Evolutionary conservation across 2,797 vertebrate species (phyloP).

Genomic region (Huso huso): DNA sequence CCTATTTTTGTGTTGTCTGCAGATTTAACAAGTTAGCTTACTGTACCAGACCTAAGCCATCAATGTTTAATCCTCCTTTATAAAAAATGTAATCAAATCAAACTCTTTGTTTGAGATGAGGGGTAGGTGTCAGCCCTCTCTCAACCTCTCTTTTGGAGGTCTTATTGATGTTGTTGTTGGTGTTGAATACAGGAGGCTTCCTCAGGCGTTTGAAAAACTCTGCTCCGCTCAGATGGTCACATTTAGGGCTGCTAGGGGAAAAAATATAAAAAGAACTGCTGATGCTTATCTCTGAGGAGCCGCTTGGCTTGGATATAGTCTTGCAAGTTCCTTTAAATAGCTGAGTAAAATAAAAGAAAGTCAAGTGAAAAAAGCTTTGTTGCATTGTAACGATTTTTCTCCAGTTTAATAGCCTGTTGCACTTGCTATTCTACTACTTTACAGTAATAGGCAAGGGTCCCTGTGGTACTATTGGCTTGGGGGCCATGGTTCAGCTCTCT

Average conservation of each 20-base stretch:
- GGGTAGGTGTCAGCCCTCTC: too few species aligned
- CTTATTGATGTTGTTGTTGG: too few species aligned
- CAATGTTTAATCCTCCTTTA: too few species aligned
- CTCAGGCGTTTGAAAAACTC: neutral
- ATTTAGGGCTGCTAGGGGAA: neutral
- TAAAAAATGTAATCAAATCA: too few species aligned
- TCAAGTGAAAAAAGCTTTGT: conserved; percentile 2
- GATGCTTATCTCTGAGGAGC: neutral
- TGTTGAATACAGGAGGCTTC: neutral
- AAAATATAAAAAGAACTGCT: neutral
- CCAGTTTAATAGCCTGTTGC: neutral
- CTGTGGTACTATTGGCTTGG: neutral
- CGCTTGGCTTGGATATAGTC: neutral
- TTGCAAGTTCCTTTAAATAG: neutral
- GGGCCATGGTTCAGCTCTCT: neutral
- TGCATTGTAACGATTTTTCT: neutral
- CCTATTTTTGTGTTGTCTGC: too few species aligned
- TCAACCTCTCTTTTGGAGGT: too few species aligned
- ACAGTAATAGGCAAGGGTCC: neutral
- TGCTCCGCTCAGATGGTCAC: neutral
- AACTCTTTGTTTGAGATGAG: too few species aligned
- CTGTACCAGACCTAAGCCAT: too few species aligned
- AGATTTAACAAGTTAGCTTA: too few species aligned
- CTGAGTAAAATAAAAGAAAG: neutral
- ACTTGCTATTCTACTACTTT: neutral